Evolutionary conservation across 53 echinoderm and acorn worm genomes (phyloP).

Genomic region (Astropecten irregularis): DNA sequence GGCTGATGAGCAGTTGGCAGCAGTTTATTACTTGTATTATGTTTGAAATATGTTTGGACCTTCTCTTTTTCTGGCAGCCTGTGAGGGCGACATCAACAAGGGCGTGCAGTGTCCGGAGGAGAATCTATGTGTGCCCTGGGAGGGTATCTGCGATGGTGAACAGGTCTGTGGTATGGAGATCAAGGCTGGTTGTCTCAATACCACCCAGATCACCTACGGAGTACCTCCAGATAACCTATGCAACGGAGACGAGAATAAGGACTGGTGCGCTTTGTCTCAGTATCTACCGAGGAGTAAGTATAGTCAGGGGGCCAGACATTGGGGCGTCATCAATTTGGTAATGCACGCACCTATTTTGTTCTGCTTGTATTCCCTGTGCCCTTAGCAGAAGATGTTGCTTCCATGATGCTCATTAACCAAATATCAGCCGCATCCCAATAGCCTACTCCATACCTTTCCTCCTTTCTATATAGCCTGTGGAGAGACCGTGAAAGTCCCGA

Average conservation of each 20-base stretch:
- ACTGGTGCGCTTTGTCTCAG: constrained; percentile 57
- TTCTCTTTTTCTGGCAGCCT: constrained; percentile 40
- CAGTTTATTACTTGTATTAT: too few species aligned
- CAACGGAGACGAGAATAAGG: constrained; percentile 65
- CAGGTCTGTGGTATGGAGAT: constrained; percentile 60
- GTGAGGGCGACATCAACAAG: constrained; percentile 58
- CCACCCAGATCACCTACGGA: constrained; percentile 33
- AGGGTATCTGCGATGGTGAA: constrained; percentile 62
- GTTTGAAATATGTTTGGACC: too few species aligned
- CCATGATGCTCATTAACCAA: too few species aligned
- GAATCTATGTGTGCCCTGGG: constrained; percentile 62
- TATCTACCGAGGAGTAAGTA: constrained; percentile 66
- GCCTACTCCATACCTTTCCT: background rate
- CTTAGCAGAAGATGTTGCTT: too few species aligned
- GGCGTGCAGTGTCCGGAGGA: constrained; percentile 69
- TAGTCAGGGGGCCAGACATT: background rate
- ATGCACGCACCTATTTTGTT: background rate
- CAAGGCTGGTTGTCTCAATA: constrained; percentile 43
- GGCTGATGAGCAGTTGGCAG: too few species aligned
- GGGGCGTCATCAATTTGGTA: background rate
- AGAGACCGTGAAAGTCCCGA: constrained; percentile 6
- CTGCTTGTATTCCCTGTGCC: too few species aligned
- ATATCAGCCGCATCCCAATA: background rate
- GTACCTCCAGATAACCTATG: constrained; percentile 43
- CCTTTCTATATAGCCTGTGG: constrained; percentile 55